Evolutionary conservation across 2,113 vertebrate genomes (phyloP).

Genomic region (Callopanchax toddi): DNA sequence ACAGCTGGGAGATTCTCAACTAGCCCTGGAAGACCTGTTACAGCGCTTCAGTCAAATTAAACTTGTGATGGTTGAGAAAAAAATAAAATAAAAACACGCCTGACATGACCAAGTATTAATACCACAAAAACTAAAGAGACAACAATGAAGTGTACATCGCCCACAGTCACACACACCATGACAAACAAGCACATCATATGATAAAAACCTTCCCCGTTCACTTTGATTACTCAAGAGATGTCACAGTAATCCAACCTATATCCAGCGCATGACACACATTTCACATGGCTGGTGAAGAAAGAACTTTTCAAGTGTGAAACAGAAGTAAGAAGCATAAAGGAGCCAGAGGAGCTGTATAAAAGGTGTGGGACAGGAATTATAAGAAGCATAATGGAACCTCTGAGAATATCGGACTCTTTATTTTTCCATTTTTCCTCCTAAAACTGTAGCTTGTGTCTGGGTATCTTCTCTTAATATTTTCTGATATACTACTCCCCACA

Average conservation of each 20-base stretch:
- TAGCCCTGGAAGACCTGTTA: slow-evolving; percentile 46
- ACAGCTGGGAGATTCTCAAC: slow-evolving; percentile 42
- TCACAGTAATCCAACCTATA: slow-evolving; percentile 26
- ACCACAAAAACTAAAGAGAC: not conserved
- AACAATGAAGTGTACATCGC: not conserved
- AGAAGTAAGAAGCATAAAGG: slow-evolving; percentile 26
- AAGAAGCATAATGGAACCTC: slow-evolving; percentile 21
- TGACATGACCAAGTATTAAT: not conserved
- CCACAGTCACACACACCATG: slow-evolving; percentile 2
- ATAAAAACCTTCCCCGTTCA: slow-evolving; percentile 23
- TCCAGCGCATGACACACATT: slow-evolving; percentile 9
- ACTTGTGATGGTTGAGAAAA: slow-evolving; percentile 17
- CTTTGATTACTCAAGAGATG: slow-evolving; percentile 23
- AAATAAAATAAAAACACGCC: slow-evolving; percentile 4
- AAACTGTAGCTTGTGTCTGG: not conserved
- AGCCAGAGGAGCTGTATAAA: slow-evolving; percentile 3
- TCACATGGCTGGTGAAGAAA: slow-evolving; percentile 6
- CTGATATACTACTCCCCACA: slow-evolving; percentile 8
- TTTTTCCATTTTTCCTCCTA: slow-evolving; percentile 3
- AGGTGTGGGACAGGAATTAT: slow-evolving; percentile 33
- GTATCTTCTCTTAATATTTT: slow-evolving; percentile 6
- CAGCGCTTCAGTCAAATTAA: slow-evolving; percentile 48
- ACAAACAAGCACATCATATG: slow-evolving; percentile 14
- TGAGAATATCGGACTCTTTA: not conserved
- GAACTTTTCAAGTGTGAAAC: slow-evolving; percentile 30